These are phyloP conservation scores for Theristicus caerulescens DNA, from an alignment of 2,113 vertebrate genomes.

Conservation along the genomic window DNA sequence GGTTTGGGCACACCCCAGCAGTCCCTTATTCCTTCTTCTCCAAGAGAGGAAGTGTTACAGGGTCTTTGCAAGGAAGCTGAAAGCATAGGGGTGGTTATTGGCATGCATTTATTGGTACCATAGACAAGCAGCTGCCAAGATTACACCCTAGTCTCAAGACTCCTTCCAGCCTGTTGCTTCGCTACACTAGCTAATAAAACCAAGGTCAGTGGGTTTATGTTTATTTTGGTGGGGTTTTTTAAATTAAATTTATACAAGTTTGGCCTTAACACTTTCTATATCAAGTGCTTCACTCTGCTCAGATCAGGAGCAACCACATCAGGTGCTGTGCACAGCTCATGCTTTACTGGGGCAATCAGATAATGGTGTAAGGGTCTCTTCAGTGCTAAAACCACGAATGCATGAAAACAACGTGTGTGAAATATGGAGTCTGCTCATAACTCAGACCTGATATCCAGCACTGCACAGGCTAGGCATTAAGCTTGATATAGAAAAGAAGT, in stretches of 20 bases:
- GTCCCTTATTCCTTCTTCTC: neutral
- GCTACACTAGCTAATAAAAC: neutral
- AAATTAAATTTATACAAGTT: neutral
- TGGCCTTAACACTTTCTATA: neutral
- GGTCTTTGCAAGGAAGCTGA: neutral
- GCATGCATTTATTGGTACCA: neutral
- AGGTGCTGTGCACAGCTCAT: neutral
- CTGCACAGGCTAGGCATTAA: neutral
- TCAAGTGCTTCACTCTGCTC: neutral
- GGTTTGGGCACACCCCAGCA: neutral
- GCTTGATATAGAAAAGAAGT: neutral
- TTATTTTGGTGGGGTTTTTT: fast-evolving
- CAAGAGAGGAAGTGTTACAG: neutral
- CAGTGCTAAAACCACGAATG: neutral
- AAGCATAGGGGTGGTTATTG: neutral
- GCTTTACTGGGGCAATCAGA: neutral
- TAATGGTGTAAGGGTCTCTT: neutral
- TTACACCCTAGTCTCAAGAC: neutral
- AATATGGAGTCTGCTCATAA: neutral
- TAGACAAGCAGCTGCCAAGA: neutral
- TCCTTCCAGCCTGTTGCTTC: neutral
- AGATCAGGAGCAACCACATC: neutral
- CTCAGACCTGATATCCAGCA: neutral
- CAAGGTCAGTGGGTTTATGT: neutral
- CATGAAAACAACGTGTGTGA: neutral